phyloP scores from a whole-genome alignment of 2,797 vertebrate species.

The Myotis findleyi region DNA sequence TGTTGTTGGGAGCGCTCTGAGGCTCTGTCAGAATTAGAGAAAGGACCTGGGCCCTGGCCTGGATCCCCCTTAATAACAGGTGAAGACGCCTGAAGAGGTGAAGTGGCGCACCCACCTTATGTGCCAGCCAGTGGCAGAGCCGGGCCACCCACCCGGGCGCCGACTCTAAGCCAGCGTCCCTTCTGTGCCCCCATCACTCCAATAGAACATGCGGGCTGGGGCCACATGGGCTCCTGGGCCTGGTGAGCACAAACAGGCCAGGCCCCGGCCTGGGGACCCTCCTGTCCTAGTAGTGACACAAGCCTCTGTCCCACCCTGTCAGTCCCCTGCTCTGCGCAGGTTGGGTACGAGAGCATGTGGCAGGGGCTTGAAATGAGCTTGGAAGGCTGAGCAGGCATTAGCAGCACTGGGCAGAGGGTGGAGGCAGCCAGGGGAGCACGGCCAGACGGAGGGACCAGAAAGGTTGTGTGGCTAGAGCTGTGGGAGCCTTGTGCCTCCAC shows the following conservation, averaged over 20 bases:
- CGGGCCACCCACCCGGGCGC: neutral
- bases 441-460: neutral
- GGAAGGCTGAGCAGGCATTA: neutral
- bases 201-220: fast-evolving
- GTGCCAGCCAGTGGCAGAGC: neutral
- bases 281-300: neutral
- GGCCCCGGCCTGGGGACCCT: fast-evolving
- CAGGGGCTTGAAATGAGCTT: neutral
- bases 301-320: neutral
- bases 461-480: neutral
- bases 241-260: neutral
- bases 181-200: neutral
- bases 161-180: neutral
- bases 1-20: neutral
- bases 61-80: neutral
- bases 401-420: neutral
- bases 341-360: neutral
- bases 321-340: neutral
- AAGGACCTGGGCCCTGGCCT: neutral
- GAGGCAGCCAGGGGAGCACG: neutral
- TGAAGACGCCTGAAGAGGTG: neutral
- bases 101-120: neutral
- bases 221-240: neutral
- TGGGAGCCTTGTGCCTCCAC: neutral
- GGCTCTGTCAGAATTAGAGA: neutral